Evolutionary conservation across 1,140 invertebrate species (phyloP).

Genomic region (Macrobrachium rosenbergii): DNA sequence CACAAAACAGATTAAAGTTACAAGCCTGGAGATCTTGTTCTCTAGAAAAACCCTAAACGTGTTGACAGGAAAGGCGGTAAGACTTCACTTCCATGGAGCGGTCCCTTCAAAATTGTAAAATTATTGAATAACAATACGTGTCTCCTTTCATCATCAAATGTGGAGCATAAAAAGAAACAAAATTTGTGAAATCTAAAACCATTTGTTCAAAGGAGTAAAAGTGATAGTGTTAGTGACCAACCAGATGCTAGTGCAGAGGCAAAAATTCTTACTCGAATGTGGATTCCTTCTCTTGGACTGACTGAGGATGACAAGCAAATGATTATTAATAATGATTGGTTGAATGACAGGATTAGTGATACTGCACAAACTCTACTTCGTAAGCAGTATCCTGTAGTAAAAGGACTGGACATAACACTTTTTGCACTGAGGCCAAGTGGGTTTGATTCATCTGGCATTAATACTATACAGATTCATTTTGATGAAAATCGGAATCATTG

Average conservation of each 20-base stretch:
- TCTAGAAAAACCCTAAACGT: slow-evolving; percentile 39
- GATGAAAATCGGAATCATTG: slow-evolving; percentile 31
- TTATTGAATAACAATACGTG: slow-evolving; percentile 35
- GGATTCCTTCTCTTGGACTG: too few relatives aligned
- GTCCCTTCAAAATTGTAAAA: slow-evolving; percentile 43
- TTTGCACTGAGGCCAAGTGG: slow-evolving; percentile 32
- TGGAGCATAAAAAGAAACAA: slow-evolving; percentile 17
- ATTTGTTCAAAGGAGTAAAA: slow-evolving; percentile 30
- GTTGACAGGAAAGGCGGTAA: slow-evolving; percentile 44
- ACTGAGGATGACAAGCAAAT: slow-evolving; percentile 15
- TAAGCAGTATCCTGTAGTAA: slow-evolving; percentile 35
- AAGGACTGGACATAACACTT: slow-evolving; percentile 38
- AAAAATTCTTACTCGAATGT: not conserved
- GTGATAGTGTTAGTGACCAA: slow-evolving; percentile 36
- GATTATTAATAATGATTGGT: slow-evolving; percentile 37
- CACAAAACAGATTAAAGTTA: slow-evolving; percentile 38
- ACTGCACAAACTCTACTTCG: slow-evolving; percentile 27
- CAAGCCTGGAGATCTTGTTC: slow-evolving; percentile 47
- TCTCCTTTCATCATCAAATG: slow-evolving; percentile 37
- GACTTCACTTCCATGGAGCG: slow-evolving; percentile 31
- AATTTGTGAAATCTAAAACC: not conserved
- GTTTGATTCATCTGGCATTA: slow-evolving; percentile 21
- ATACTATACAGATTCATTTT: slow-evolving; percentile 21
- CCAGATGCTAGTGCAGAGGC: slow-evolving; percentile 32
- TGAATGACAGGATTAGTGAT: slow-evolving; percentile 39